Evolutionary conservation across 2,888 invertebrate species (phyloP).

Genomic region (Plutella xylostella): DNA sequence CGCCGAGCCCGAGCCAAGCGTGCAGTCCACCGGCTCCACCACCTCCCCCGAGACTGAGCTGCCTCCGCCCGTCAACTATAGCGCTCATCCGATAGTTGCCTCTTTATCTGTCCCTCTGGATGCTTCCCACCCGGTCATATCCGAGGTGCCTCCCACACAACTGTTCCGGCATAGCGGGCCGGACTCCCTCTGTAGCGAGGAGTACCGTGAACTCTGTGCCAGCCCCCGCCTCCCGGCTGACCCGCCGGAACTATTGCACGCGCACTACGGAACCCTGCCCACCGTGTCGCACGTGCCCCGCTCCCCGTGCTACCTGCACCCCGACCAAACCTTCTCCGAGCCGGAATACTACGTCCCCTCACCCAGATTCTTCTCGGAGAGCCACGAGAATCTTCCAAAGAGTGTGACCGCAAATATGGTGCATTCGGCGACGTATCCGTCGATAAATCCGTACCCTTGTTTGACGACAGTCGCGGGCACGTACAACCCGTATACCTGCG

Average conservation of each 20-base stretch:
- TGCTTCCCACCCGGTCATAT: constrained; percentile 25
- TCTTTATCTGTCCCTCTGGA: constrained; percentile 8
- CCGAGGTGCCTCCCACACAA: constrained; percentile 48
- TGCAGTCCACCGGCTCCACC: constrained; percentile 54
- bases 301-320: constrained; percentile 58
- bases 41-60: constrained; percentile 50
- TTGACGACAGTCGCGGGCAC: constrained; percentile 61
- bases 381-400: constrained; percentile 17
- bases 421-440: constrained; percentile 58
- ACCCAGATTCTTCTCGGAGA: constrained; percentile 16
- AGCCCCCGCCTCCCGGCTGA: constrained; percentile 47
- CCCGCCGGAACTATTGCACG: constrained; percentile 53
- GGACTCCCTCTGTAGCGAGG: constrained; percentile 28
- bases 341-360: constrained; percentile 27
- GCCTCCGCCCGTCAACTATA: constrained; percentile 61
- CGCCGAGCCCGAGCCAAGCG: constrained; percentile 53
- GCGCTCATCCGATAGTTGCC: constrained; percentile 40
- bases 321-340: constrained; percentile 42
- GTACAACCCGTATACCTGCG: constrained; percentile 57
- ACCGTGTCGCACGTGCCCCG: constrained; percentile 59
- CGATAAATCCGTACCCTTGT: constrained; percentile 55
- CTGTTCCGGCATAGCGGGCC: constrained; percentile 41
- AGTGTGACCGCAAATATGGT: constrained; percentile 43
- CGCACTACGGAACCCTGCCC: constrained; percentile 54
- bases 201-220: constrained; percentile 41